A percentile compares a stretch with the other conserved stretches of the same genome.
phyloP scores from a whole-genome alignment of 2,797 vertebrate species.

The Melanogrammus aeglefinus region DNA sequence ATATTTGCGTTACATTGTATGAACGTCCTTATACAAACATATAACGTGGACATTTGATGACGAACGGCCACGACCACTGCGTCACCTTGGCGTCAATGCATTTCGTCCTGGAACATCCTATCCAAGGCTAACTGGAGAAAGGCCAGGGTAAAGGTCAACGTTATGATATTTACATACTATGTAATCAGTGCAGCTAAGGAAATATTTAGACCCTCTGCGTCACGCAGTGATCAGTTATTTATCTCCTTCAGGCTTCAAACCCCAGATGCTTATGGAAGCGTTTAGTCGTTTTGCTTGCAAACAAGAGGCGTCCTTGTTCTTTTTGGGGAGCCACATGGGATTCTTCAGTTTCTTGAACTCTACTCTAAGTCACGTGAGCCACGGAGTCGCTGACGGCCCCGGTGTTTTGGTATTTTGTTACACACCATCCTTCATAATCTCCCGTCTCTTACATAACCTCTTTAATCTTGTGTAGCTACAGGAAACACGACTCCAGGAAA shows the following conservation, averaged over 20 bases:
- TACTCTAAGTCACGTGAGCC: slow-evolving; percentile 37
- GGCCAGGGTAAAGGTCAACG: neutral
- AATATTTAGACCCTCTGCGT: neutral
- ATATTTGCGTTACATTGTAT: slow-evolving; percentile 22
- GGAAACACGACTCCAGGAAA: neutral
- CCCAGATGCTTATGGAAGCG: neutral
- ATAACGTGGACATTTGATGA: slow-evolving; percentile 18
- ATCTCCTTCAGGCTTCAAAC: neutral
- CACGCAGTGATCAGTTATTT: neutral
- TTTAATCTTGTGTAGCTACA: neutral
- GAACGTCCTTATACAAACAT: slow-evolving; percentile 43
- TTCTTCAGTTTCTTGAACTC: slow-evolving; percentile 19
- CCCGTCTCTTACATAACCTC: slow-evolving; percentile 4
- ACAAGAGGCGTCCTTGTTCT: slow-evolving; percentile 27
- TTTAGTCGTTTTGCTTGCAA: neutral
- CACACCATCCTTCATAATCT: slow-evolving; percentile 1
- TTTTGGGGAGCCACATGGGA: slow-evolving; percentile 26
- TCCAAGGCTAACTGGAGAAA: neutral
- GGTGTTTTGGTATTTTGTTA: slow-evolving; percentile 17
- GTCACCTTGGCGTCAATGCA: slow-evolving; percentile 3
- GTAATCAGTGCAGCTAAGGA: neutral
- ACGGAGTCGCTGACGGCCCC: slow-evolving; percentile 18
- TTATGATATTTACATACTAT: neutral
- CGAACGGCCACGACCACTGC: slow-evolving; percentile 27
- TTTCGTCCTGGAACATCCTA: neutral